A percentile compares a stretch with the other conserved stretches of the same genome.
Conservation (phyloP, 2,797 vertebrate species). For the Salarias fasciatus region DNA sequence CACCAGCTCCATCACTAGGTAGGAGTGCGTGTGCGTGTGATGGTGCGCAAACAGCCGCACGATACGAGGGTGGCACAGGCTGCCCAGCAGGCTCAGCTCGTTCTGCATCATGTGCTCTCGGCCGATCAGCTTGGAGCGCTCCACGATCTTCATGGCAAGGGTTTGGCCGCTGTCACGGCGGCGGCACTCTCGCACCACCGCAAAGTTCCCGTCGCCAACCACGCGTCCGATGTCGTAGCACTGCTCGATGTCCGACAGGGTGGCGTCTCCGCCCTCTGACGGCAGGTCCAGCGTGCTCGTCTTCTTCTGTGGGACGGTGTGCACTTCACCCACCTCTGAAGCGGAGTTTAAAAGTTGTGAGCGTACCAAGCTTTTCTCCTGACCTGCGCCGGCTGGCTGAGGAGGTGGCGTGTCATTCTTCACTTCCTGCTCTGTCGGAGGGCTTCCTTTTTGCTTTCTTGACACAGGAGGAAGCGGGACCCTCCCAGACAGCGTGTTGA, state of each 20-base stretch:
- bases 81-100: conserved; percentile 91
- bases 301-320: conserved; percentile 18
- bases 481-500: conserved; percentile 59
- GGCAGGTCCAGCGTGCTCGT: conserved; percentile 45
- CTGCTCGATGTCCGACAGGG: conserved; percentile 82
- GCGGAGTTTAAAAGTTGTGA: conserved; percentile 34
- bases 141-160: conserved; percentile 94
- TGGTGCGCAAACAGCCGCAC: conserved; percentile 91
- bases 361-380: conserved; percentile 37
- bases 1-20: conserved; percentile 94
- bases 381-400: conserved; percentile 25
- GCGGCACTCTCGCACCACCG: conserved; percentile 90
- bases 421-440: conserved; percentile 33
- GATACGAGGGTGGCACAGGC: conserved; percentile 91
- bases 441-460: conserved; percentile 64
- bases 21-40: conserved; percentile 89
- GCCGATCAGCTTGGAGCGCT: conserved; percentile 91
- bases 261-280: conserved; percentile 72
- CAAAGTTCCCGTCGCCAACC: conserved; percentile 97
- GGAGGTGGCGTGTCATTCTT: conserved; percentile 27
- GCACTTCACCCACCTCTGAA: conserved; percentile 26
- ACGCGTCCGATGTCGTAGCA: conserved; percentile 89
- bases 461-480: conserved; percentile 74
- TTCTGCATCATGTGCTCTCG: conserved; percentile 97
- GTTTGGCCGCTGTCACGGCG: conserved; percentile 77